Percentiles rank a stretch among this genome's conserved stretches.
These are phyloP conservation scores for Carettochelys insculpta DNA, from an alignment of 2,113 vertebrate species.

Conservation along the genomic window DNA sequence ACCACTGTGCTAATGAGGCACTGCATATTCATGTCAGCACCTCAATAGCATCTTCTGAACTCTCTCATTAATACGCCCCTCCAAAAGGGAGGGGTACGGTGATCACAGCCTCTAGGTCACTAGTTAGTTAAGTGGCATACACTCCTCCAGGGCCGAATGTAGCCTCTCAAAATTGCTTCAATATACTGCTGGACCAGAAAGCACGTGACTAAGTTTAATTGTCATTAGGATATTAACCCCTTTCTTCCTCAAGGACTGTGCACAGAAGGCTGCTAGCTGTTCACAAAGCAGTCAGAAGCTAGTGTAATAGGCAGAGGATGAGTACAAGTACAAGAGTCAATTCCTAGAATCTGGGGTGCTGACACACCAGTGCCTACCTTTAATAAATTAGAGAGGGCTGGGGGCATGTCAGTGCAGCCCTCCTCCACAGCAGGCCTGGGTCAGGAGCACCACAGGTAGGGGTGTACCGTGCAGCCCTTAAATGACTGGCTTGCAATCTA, in stretches of 20 bases:
- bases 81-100: too few relatives aligned
- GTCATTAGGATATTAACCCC: background rate
- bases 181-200: background rate
- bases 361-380: background rate
- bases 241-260: background rate
- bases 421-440: too few relatives aligned
- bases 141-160: background rate
- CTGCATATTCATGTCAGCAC: too few relatives aligned
- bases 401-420: too few relatives aligned
- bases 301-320: accelerated
- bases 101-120: background rate
- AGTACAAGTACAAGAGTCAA: background rate
- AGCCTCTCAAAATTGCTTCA: background rate
- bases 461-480: background rate
- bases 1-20: too few relatives aligned
- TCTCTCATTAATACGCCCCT: too few relatives aligned
- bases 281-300: background rate
- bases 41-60: too few relatives aligned
- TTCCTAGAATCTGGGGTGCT: background rate
- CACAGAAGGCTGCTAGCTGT: background rate
- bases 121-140: accelerated
- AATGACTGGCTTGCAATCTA: background rate
- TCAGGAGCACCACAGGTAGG: too few relatives aligned
- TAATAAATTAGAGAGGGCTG: background rate
- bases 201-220: background rate